These are phyloP conservation scores for Nymphicus hollandicus DNA, from an alignment of 2,113 vertebrate species.

Conservation along the genomic window DNA sequence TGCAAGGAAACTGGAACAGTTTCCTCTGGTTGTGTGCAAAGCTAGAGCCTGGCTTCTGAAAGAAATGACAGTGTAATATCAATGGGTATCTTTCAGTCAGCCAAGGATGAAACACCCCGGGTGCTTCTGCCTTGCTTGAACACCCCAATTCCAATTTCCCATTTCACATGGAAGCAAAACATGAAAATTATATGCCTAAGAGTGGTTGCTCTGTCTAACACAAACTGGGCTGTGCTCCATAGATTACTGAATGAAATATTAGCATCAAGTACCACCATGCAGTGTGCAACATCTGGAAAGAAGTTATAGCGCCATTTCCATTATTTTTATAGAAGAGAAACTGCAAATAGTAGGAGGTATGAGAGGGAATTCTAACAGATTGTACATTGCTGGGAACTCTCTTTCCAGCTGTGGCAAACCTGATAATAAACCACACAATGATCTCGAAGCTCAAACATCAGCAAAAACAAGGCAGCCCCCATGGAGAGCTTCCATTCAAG, in stretches of 20 bases:
- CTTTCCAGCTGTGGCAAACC: constrained; percentile 49
- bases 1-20: neutral
- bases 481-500: constrained; percentile 25
- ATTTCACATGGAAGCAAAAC: neutral
- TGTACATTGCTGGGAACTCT: constrained; percentile 14
- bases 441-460: constrained; percentile 28
- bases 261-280: neutral
- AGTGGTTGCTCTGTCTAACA: neutral
- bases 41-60: neutral
- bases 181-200: neutral
- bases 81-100: neutral
- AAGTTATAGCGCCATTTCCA: constrained; percentile 47
- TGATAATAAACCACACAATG: constrained; percentile 58
- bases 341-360: neutral
- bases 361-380: constrained; percentile 59
- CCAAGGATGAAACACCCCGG: neutral
- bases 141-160: neutral
- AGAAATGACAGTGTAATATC: neutral
- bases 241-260: constrained; percentile 29
- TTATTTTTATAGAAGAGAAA: constrained; percentile 47
- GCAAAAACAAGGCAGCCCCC: constrained; percentile 50
- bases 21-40: neutral
- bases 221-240: neutral
- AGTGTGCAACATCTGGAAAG: constrained; percentile 54
- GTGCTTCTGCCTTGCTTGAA: neutral